phyloP scores from a whole-genome alignment of 2,113 vertebrate species.

The Noctilio leporinus region DNA sequence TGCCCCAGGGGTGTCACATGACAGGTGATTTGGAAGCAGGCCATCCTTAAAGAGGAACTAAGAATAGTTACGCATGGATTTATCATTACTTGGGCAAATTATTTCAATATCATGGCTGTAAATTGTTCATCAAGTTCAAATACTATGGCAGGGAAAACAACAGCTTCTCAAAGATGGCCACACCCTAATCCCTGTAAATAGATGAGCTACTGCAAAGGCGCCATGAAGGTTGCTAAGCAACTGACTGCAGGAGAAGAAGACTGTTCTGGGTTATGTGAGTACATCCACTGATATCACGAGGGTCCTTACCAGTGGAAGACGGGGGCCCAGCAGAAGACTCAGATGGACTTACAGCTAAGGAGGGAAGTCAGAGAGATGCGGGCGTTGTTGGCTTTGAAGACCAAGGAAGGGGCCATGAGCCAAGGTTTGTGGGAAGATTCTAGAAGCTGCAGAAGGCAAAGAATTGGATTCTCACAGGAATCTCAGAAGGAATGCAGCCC shows the following conservation, averaged over 20 bases:
- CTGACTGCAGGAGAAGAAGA: neutral
- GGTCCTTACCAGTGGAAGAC: neutral
- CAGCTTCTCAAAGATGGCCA: neutral
- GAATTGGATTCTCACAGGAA: accelerated
- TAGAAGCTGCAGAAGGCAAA: neutral
- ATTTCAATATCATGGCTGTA: neutral
- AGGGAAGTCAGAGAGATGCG: accelerated
- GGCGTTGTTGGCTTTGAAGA: neutral
- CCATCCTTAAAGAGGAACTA: neutral
- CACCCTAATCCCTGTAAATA: neutral
- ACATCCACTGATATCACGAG: accelerated
- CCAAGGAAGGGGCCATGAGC: accelerated
- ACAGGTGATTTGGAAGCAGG: neutral
- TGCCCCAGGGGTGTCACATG: accelerated
- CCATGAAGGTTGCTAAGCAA: neutral
- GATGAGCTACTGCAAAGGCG: neutral
- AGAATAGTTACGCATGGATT: neutral
- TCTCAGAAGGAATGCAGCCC: accelerated
- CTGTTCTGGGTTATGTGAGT: neutral
- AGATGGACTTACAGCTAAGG: no score
- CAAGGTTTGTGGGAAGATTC: neutral
- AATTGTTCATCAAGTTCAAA: neutral
- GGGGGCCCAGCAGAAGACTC: neutral
- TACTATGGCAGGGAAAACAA: neutral
- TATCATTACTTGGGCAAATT: neutral